phyloP scores from a whole-genome alignment of 1,140 invertebrate species.

The Conopomorpha cramerella region DNA sequence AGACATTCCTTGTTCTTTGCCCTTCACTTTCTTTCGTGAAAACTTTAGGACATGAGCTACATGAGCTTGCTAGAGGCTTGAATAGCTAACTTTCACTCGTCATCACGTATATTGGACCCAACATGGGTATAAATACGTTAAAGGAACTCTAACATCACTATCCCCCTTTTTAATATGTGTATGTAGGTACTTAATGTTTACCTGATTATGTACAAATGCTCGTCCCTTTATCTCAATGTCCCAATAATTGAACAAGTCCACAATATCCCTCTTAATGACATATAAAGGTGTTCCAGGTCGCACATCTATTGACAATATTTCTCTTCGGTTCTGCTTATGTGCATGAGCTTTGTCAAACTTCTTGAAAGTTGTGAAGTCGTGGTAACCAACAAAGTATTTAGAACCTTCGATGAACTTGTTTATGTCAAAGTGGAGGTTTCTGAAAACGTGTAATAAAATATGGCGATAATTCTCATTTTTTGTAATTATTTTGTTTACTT shows the following conservation, averaged over 20 bases:
- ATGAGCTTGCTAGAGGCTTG: no score
- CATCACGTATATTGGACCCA: no score
- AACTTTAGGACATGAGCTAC: conserved; percentile 6
- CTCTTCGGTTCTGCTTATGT: conserved; percentile 53
- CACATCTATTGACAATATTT: conserved; percentile 55
- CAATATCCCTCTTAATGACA: no score
- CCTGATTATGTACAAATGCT: conserved; percentile 78
- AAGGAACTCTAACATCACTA: no score
- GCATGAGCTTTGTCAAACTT: conserved; percentile 27
- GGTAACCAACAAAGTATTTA: conserved; percentile 63
- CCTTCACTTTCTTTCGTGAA: no score
- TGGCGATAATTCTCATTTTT: no score
- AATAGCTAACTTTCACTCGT: no score
- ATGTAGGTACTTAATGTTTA: conserved; percentile 21
- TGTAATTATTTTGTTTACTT: no score
- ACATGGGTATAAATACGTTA: no score
- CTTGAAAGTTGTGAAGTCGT: conserved; percentile 74
- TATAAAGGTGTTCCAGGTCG: no score
- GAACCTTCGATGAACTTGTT: conserved; percentile 60
- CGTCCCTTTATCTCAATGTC: conserved; percentile 65
- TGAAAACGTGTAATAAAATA: conserved; percentile 21
- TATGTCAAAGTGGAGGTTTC: conserved; percentile 62
- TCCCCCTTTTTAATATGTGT: no score
- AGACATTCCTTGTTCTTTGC: no score
- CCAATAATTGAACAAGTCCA: conserved; percentile 64